Evolutionary conservation across 1,140 invertebrate species (phyloP).

Genomic region (Gonioctena quinquepunctata): DNA sequence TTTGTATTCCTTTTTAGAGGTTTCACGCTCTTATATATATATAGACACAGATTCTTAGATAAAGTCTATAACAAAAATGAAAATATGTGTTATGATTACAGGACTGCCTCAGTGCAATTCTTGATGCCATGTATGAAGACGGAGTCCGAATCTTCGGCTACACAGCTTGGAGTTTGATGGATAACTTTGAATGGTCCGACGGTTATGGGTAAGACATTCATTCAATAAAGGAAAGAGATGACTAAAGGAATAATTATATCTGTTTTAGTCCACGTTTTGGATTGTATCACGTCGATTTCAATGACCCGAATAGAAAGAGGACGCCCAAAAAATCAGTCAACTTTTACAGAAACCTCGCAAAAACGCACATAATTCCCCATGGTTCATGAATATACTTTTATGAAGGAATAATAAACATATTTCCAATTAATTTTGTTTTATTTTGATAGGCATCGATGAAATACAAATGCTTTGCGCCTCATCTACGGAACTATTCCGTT

Average conservation of each 20-base stretch:
- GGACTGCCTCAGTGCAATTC: constrained; percentile 66
- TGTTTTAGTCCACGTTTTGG: constrained; percentile 69
- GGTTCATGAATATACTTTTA: too few species aligned
- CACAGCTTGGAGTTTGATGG: constrained; percentile 74
- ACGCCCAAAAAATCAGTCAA: constrained; percentile 49
- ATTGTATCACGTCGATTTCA: constrained; percentile 75
- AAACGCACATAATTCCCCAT: background rate
- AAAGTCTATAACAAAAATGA: too few species aligned
- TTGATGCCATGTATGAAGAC: constrained; percentile 66
- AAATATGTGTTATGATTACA: background rate
- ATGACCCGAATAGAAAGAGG: constrained; percentile 64
- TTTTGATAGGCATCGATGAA: too few species aligned
- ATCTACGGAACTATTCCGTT: too few species aligned
- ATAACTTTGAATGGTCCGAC: constrained; percentile 79
- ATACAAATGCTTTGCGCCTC: too few species aligned
- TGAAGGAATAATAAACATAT: too few species aligned
- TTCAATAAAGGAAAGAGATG: too few species aligned
- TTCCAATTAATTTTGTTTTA: too few species aligned
- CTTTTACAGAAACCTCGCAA: constrained; percentile 14
- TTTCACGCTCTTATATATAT: too few species aligned
- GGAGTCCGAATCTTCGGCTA: constrained; percentile 68
- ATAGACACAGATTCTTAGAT: too few species aligned
- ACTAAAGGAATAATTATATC: background rate
- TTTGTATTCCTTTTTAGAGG: too few species aligned
- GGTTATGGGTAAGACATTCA: constrained; percentile 63